These are phyloP conservation scores for Scaptomyza montana DNA, from an alignment of 1,140 invertebrate species.

Conservation along the genomic window DNA sequence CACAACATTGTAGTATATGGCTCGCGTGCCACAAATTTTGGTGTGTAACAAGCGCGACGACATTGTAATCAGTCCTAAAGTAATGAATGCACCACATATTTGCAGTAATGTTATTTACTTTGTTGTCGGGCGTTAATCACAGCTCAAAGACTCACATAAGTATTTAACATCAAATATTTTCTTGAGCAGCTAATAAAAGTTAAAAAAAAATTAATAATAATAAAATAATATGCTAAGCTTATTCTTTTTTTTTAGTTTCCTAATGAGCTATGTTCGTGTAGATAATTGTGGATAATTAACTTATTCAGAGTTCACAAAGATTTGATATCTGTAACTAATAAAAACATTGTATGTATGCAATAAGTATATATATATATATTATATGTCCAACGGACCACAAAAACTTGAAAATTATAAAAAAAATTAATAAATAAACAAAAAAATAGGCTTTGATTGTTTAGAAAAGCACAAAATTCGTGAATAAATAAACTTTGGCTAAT, in stretches of 20 bases:
- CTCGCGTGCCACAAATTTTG: constrained; percentile 50
- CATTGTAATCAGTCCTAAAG: constrained; percentile 29
- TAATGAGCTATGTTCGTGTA: neutral
- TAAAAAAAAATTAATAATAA: neutral
- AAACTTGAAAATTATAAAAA: no score
- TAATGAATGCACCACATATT: constrained; percentile 37
- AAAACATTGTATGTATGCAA: no score
- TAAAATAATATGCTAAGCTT: neutral
- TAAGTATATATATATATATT: no score
- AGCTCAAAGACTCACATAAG: neutral
- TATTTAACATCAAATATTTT: neutral
- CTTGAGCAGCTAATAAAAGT: no score
- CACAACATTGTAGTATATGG: constrained; percentile 31
- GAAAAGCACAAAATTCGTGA: no score
- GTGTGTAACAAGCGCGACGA: constrained; percentile 28
- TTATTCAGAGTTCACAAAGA: neutral
- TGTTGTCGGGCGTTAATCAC: constrained; percentile 19
- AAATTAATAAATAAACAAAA: no score
- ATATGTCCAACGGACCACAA: no score
- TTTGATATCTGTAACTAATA: no score
- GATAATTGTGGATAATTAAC: neutral
- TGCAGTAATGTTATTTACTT: constrained; percentile 27
- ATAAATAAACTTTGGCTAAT: no score
- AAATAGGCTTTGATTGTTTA: no score
- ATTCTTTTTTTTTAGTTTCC: neutral